A percentile compares a stretch with the other conserved stretches of the same genome.
Conservation (phyloP, 2,797 vertebrate genomes). For the Sebastes nivosus region DNA sequence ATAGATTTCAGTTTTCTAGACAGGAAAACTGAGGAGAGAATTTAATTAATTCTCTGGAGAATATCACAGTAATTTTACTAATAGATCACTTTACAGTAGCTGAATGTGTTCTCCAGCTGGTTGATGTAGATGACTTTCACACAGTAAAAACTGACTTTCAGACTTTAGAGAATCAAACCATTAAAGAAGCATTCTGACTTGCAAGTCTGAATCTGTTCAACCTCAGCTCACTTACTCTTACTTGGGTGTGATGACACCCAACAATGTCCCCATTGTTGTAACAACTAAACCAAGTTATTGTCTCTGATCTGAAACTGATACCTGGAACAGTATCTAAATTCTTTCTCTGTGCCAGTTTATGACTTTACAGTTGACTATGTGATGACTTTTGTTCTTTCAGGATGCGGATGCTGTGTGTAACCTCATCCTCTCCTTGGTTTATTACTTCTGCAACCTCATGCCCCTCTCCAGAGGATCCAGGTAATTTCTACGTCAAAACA, state of each 20-base stretch:
- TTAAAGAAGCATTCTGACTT: background rate
- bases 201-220: background rate
- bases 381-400: constrained; percentile 70
- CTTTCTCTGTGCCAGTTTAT: background rate
- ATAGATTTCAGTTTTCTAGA: background rate
- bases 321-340: background rate
- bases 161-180: background rate
- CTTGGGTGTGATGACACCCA: too few species aligned
- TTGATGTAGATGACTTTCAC: background rate
- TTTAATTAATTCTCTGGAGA: background rate
- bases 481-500: constrained; percentile 19
- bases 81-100: background rate
- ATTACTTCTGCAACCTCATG: constrained; percentile 99
- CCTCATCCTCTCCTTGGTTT: constrained; percentile 94
- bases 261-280: too few species aligned
- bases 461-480: constrained; percentile 90
- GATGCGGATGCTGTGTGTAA: constrained; percentile 96
- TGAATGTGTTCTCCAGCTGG: background rate
- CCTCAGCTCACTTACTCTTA: background rate
- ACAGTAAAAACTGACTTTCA: background rate
- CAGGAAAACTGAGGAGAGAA: background rate
- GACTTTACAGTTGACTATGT: background rate
- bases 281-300: background rate
- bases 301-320: background rate
- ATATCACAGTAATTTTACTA: background rate